Base-by-base conservation (phyloP, 2,888 invertebrate genomes). In the Phyllotreta cruciferae region DNA sequence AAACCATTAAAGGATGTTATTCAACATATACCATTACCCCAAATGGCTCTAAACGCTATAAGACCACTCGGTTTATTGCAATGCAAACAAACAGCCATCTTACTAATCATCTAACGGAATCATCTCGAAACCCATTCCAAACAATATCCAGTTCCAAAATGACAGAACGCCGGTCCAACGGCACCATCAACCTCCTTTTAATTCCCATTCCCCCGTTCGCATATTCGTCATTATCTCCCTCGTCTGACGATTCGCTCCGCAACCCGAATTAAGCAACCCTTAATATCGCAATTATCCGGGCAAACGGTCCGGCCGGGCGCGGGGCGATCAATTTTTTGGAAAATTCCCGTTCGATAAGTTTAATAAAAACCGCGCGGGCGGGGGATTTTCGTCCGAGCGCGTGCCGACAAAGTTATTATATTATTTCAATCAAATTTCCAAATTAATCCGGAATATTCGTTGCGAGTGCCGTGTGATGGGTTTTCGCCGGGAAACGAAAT, bases 141-240 rank as follows among this genome's bases (percentile, higher is more conserved):
- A 47, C 47, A 47, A 56, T 56, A 56, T 56, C 56, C 37, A 14
- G 56, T 56, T 56, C 56, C 56, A 47, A 56, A 53, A 56, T 47
- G 47, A 34, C 47, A 35, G 37, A 56, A 47, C 24, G 56, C 44
- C 38, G 10, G 56, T 45, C 36, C 45, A 56, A 45, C 8, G 45
- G 36, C 56, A 56, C 36, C 47, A 47, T 45, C 56, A 34, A 36
- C 41, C 34, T 24, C 49, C n/a, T 37, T 37, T 53, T 36, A 54
- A 41, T 24, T 54, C 54, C 41, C 54, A 54, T 54, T 54, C 24
- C 37, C 5, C 42, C 6, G 2, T 54, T n/a, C 54, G 10, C 39
- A 41, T 35, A 41, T 53, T 37, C 11, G 7, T 37, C 53, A 53
- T 53, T 37, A 37, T 53, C 13, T 53, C 36, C 35, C 5, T 53